Evolutionary conservation across 2,888 invertebrate species (phyloP), one percentile per base, ranked within the genome.

Genomic region (Alloscopus bannaensis): DNA sequence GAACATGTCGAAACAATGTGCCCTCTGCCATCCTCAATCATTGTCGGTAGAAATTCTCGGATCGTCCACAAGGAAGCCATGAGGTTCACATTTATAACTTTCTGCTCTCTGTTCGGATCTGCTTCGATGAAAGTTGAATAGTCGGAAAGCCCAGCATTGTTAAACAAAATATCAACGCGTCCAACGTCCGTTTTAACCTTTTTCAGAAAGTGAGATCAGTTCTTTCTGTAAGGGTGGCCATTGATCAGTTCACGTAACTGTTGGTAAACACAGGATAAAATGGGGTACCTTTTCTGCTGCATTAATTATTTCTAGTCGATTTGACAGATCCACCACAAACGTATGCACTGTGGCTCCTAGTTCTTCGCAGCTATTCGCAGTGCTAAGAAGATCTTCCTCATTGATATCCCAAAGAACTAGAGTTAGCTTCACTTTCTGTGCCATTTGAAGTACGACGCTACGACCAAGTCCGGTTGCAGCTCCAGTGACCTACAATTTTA

Each of bases 131-230:
- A 70, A 18, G n/a, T n/a, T 3, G n/a, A n/a, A 8, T 24, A n/a
- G 3, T 1, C 2, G 0, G 57, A 16, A 4, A 95, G 93, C 4
- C 95, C 95, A 0, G 95, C 95, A 89, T 95, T 95, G 88, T 95
- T 95, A 81, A 92, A 90, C 62, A 92, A 84, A 91, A 92, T 92
- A 68, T 91, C 91, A 13, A 92, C 89, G 86, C 90, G 89, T n/a
- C 92, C 91, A 31, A 91, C 85, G 60, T 91, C 90, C 55, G 88
- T 88, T 82, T 88, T 89, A 11, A 92, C 88, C 82, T 89, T 62
- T 4, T 26, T 22, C 59, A 57, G 8, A 26, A n/a, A 50, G 16
- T 36, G 18, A 50, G 20, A n/a, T n/a, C n/a, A n/a, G n/a, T n/a
- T n/a, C n/a, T n/a, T n/a, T n/a, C n/a, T n/a, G n/a, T n/a, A n/a